These are phyloP conservation scores for Rhabdomys pumilio DNA, from an alignment of 2,797 vertebrate genomes.

Conservation along the genomic window DNA sequence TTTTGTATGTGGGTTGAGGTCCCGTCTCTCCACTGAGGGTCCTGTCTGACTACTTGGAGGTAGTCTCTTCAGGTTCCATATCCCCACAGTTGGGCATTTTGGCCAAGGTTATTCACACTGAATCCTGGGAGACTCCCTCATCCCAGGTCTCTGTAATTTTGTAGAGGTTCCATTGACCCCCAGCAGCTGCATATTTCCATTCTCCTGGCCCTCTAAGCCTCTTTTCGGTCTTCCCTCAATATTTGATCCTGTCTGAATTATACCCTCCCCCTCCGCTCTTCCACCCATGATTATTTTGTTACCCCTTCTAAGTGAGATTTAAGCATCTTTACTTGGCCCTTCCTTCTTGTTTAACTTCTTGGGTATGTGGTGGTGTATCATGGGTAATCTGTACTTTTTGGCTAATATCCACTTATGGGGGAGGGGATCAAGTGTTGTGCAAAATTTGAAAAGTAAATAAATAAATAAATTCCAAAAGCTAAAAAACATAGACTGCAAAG, in stretches of 20 bases:
- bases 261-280: neutral
- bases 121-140: neutral
- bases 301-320: neutral
- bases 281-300: neutral
- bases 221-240: neutral
- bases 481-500: neutral
- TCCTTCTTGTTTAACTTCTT: neutral
- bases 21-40: neutral
- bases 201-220: neutral
- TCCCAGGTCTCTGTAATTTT: neutral
- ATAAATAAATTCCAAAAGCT: neutral
- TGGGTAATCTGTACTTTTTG: neutral
- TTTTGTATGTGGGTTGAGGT: neutral
- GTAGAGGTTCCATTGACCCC: neutral
- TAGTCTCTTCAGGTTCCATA: neutral
- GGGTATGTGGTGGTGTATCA: neutral
- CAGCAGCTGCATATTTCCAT: neutral
- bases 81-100: neutral
- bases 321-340: neutral
- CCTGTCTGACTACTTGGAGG: neutral
- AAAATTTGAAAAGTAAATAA: neutral
- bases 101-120: neutral
- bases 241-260: neutral
- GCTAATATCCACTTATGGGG: neutral
- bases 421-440: no score